Conservation (phyloP, 2,113 vertebrate genomes). For the Trachemys scripta region DNA sequence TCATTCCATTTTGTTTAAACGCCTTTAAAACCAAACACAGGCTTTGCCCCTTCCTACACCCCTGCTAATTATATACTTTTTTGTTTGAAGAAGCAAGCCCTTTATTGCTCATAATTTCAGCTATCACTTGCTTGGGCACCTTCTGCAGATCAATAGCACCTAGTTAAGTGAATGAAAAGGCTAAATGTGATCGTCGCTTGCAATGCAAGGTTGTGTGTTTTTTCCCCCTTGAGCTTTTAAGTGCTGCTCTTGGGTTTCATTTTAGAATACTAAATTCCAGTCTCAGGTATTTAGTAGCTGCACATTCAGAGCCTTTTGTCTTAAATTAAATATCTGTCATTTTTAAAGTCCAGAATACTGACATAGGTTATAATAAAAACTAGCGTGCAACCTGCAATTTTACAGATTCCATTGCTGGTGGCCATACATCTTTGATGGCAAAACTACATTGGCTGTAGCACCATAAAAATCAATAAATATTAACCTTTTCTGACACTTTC, state of each 20-base stretch:
- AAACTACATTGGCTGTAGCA: conserved; percentile 79
- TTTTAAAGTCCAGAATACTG: conserved; percentile 63
- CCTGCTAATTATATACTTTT: conserved; percentile 76
- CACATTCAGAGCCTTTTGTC: conserved; percentile 62
- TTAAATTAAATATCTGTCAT: conserved; percentile 76
- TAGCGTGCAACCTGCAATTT: conserved; percentile 68
- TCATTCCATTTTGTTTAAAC: conserved; percentile 66
- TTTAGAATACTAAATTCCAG: conserved; percentile 65
- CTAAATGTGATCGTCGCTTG: conserved; percentile 79
- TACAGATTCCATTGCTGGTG: conserved; percentile 78
- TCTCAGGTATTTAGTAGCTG: conserved; percentile 51
- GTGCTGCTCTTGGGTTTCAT: neutral
- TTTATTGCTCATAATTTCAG: conserved; percentile 79
- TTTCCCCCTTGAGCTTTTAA: conserved; percentile 32
- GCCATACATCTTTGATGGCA: conserved; percentile 81
- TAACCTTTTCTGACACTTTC: conserved; percentile 85
- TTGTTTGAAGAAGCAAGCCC: conserved; percentile 75
- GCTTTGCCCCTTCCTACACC: conserved; percentile 52
- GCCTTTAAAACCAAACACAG: conserved; percentile 55
- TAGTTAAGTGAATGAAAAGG: conserved; percentile 80
- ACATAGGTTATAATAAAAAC: conserved; percentile 76
- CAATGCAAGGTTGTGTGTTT: conserved; percentile 68
- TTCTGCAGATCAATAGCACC: conserved; percentile 77
- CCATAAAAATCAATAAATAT: conserved; percentile 86
- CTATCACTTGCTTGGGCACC: conserved; percentile 76